phyloP scores from a whole-genome alignment of 2,888 invertebrate species.

The Chorisops tibialis region DNA sequence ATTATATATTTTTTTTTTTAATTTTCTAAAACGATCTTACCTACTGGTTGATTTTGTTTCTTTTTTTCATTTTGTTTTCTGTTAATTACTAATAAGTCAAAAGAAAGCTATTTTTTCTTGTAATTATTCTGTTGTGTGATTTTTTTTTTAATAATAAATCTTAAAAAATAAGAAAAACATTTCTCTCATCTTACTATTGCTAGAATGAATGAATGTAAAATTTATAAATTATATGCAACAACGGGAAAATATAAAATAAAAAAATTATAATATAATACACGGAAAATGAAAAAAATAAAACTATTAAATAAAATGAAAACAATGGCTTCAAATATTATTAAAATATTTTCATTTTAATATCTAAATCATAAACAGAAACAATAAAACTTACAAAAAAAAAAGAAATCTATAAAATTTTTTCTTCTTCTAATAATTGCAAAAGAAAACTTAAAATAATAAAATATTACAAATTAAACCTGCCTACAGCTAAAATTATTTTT shows the following conservation, averaged over 20 bases:
- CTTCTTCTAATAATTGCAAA: not conserved
- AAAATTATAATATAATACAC: not conserved
- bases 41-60: slow-evolving; percentile 21
- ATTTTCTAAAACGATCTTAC: slow-evolving; percentile 21
- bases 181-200: not conserved
- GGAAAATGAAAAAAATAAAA: not conserved
- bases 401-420: not conserved
- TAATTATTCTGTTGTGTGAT: too few relatives aligned
- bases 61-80: slow-evolving; percentile 8
- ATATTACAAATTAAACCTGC: not conserved
- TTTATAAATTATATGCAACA: too few relatives aligned
- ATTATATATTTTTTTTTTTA: slow-evolving; percentile 4
- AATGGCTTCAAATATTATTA: not conserved
- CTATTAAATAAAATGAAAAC: not conserved
- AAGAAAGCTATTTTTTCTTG: too few relatives aligned
- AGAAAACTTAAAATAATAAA: not conserved
- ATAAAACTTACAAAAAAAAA: not conserved
- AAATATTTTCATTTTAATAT: too few relatives aligned
- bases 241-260: too few relatives aligned
- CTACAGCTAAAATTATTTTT: not conserved
- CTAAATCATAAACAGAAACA: not conserved
- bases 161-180: not conserved
- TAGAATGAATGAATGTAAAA: too few relatives aligned
- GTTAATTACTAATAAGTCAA: not conserved
- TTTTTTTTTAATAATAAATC: not conserved